phyloP scores from a whole-genome alignment of 2,113 vertebrate genomes.

The Psittacus erithacus region DNA sequence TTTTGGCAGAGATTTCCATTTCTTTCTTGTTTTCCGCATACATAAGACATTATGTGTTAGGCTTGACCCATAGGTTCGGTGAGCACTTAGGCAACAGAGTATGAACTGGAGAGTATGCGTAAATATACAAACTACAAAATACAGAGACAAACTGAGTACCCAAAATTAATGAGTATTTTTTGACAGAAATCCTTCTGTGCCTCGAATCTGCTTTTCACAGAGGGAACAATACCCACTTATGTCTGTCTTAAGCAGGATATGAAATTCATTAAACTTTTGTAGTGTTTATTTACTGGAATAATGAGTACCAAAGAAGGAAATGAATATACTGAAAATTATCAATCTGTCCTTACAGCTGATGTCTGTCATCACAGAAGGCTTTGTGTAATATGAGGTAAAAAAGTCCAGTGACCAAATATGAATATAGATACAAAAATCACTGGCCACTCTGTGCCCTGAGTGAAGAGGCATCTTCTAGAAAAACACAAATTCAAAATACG shows the following conservation, averaged over 20 bases:
- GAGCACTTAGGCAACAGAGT: background rate
- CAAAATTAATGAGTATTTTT: constrained; percentile 17
- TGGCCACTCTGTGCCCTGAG: background rate
- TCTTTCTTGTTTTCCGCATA: background rate
- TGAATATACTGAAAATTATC: background rate
- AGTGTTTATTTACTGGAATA: background rate
- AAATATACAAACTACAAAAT: background rate
- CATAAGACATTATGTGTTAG: background rate
- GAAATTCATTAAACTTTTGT: constrained; percentile 42
- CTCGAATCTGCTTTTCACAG: background rate
- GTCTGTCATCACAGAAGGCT: background rate
- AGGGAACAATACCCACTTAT: background rate
- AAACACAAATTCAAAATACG: background rate
- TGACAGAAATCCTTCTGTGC: background rate
- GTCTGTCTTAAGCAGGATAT: constrained; percentile 2
- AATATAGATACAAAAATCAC: background rate
- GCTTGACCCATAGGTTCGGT: background rate
- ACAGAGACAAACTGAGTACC: background rate
- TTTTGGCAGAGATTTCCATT: background rate
- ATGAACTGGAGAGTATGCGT: background rate
- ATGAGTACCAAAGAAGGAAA: constrained; percentile 12
- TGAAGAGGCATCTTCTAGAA: background rate
- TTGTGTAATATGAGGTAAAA: background rate
- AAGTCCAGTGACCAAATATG: background rate
- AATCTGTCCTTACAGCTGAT: background rate